Conservation (phyloP, 2,888 invertebrate species). For the Eumerus sabulonum region DNA sequence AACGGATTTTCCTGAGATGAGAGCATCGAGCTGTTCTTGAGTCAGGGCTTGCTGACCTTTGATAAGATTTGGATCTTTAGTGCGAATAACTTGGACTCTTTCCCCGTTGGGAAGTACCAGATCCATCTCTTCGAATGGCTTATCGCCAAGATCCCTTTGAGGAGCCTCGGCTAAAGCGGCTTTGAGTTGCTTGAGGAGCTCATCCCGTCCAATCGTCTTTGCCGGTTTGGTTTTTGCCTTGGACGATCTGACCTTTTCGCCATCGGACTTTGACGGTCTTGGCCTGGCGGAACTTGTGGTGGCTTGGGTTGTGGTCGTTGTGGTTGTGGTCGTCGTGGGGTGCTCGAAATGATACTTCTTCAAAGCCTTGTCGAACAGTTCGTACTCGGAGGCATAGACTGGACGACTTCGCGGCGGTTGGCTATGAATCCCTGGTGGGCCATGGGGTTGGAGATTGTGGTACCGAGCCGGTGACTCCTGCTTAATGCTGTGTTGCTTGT, state of each 20-base stretch:
- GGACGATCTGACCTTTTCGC: conserved; percentile 72
- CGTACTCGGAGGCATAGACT: conserved; percentile 82
- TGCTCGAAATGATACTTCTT: conserved; percentile 84
- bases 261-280: conserved; percentile 82
- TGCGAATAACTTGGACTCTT: conserved; percentile 86
- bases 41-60: conserved; percentile 80
- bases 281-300: conserved; percentile 78
- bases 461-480: conserved; percentile 77
- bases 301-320: conserved; percentile 82
- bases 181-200: conserved; percentile 86
- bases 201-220: conserved; percentile 84
- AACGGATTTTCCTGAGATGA: conserved; percentile 67
- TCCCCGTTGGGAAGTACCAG: conserved; percentile 87
- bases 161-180: conserved; percentile 86
- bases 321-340: conserved; percentile 84
- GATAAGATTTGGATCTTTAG: conserved; percentile 85
- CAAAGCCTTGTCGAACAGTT: conserved; percentile 83
- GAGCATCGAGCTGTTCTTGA: conserved; percentile 79
- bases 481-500: conserved; percentile 85
- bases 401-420: conserved; percentile 76
- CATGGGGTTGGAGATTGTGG: conserved; percentile 75
- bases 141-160: conserved; percentile 82
- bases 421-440: conserved; percentile 70
- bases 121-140: conserved; percentile 87
- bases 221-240: conserved; percentile 77